A percentile compares a stretch with the other conserved stretches of the same genome.
These are phyloP conservation scores for Drosophila azteca DNA, from an alignment of 1,140 invertebrate genomes.

Conservation along the genomic window DNA sequence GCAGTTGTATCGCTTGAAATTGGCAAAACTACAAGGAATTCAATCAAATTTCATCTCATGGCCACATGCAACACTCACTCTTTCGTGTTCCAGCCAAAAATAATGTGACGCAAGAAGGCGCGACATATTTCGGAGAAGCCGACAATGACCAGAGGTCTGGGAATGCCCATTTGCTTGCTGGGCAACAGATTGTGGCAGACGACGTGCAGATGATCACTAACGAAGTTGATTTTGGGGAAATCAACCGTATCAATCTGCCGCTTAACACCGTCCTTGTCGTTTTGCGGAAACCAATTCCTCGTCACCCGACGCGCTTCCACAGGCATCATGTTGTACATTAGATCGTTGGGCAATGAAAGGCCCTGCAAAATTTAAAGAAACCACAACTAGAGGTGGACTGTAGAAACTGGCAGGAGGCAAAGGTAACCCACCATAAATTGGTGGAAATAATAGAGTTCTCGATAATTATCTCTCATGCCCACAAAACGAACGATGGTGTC, in stretches of 20 bases:
- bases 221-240: constrained; percentile 19
- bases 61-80: constrained; percentile 36
- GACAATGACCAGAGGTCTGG: constrained; percentile 37
- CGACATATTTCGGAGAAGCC: constrained; percentile 48
- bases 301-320: constrained; percentile 56
- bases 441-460: constrained; percentile 53
- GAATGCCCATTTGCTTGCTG: constrained; percentile 36
- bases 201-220: constrained; percentile 30
- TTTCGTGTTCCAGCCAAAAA: constrained; percentile 58
- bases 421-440: constrained; percentile 12
- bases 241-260: neutral
- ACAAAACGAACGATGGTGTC: constrained; percentile 49
- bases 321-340: constrained; percentile 61
- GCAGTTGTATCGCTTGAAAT: constrained; percentile 44
- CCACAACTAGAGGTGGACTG: neutral
- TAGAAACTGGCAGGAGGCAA: no score
- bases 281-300: constrained; percentile 48
- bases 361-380: constrained; percentile 9
- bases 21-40: constrained; percentile 20
- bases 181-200: constrained; percentile 55
- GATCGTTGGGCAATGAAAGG: constrained; percentile 48
- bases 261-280: neutral
- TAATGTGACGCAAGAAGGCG: constrained; percentile 47
- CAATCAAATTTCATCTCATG: no score
- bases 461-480: constrained; percentile 40